Evolutionary conservation across 1,140 invertebrate genomes (phyloP).

Genomic region (Pseudomyrmex cubaensis): DNA sequence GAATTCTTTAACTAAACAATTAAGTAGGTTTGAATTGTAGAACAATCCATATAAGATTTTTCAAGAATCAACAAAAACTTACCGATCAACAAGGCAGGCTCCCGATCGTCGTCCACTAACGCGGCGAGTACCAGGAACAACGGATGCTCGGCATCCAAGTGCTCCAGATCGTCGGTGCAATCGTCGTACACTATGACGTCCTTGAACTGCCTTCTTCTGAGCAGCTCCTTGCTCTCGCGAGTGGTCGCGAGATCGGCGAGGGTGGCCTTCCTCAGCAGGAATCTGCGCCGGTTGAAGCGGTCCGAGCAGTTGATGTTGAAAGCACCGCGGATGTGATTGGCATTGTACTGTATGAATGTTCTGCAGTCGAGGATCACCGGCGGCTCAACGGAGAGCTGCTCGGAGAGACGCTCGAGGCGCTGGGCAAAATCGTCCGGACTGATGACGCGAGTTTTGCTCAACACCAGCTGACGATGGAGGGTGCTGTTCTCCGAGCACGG

Average conservation of each 20-base stretch:
- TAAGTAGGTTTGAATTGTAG: too few relatives aligned
- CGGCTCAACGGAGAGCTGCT: constrained; percentile 76
- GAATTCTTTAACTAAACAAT: too few relatives aligned
- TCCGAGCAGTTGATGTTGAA: constrained; percentile 92
- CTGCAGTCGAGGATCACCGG: constrained; percentile 89
- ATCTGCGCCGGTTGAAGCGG: constrained; percentile 89
- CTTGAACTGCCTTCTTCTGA: constrained; percentile 86
- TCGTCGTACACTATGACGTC: constrained; percentile 91
- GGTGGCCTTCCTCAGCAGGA: constrained; percentile 89
- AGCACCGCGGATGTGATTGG: constrained; percentile 89
- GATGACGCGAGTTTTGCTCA: constrained; percentile 79
- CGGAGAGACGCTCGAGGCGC: constrained; percentile 48
- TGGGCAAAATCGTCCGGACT: constrained; percentile 76
- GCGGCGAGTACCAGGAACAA: constrained; percentile 89
- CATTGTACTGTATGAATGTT: constrained; percentile 90
- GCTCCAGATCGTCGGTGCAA: constrained; percentile 87
- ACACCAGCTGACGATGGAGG: constrained; percentile 85
- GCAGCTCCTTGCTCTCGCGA: constrained; percentile 88
- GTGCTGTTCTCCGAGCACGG: constrained; percentile 86
- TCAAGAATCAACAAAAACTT: constrained; percentile 80
- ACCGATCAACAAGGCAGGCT: constrained; percentile 90
- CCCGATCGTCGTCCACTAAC: constrained; percentile 89
- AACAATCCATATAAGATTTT: too few relatives aligned
- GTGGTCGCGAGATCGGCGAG: constrained; percentile 89
- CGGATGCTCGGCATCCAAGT: constrained; percentile 87